Percentiles rank a stretch among this genome's conserved stretches.
Evolutionary conservation across 2,113 vertebrate species (phyloP).

Genomic region (Seriola dumerili): DNA sequence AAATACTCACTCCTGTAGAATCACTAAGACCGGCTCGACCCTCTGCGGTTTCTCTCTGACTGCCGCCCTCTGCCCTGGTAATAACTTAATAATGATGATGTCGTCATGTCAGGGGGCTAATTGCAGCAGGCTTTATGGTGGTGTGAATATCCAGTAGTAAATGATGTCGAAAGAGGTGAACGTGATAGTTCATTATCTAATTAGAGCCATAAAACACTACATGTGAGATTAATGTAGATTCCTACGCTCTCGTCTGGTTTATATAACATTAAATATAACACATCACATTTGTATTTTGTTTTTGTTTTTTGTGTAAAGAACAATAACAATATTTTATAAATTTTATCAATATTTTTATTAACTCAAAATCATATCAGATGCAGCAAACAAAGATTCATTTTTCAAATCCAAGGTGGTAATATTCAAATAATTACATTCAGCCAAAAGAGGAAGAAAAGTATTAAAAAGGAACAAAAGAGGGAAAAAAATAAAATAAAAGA

Average conservation of each 20-base stretch:
- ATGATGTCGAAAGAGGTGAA: constrained; percentile 41
- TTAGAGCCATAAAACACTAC: constrained; percentile 42
- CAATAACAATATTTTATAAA: constrained; percentile 77
- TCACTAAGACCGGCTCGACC: neutral
- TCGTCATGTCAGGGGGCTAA: constrained; percentile 44
- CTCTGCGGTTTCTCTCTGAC: neutral
- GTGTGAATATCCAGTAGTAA: neutral
- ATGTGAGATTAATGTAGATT: constrained; percentile 20
- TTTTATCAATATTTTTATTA: constrained; percentile 49
- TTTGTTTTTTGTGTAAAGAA: constrained; percentile 73
- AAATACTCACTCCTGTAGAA: constrained; percentile 44
- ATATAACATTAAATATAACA: neutral
- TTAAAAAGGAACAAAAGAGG: neutral
- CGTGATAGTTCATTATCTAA: constrained; percentile 44
- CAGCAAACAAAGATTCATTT: constrained; percentile 77
- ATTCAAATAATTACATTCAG: constrained; percentile 80
- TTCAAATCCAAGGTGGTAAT: constrained; percentile 76
- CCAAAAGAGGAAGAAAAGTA: constrained; percentile 66
- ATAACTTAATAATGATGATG: constrained; percentile 59
- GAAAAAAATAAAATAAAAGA: neutral
- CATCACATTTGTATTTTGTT: constrained; percentile 43
- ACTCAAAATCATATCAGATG: constrained; percentile 80
- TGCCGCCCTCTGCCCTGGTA: constrained; percentile 42
- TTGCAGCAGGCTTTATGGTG: constrained; percentile 48
- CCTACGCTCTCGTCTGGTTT: neutral